Percentiles rank a stretch among this genome's conserved stretches.
These are phyloP conservation scores for Ptilonorhynchus violaceus DNA, from an alignment of 2,113 vertebrate species.

Conservation along the genomic window DNA sequence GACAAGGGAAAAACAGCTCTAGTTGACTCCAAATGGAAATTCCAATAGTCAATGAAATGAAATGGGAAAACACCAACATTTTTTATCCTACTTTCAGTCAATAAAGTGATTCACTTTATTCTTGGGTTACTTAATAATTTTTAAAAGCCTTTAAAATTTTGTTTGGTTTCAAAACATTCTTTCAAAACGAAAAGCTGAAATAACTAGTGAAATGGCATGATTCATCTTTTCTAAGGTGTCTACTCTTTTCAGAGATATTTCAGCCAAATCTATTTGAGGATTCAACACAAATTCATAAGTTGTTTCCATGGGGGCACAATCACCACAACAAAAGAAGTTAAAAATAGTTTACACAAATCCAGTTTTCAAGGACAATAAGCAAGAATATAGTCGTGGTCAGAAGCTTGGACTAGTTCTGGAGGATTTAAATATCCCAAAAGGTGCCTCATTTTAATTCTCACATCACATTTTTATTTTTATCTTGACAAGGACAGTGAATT, in stretches of 20 bases:
- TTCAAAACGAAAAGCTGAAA: neutral
- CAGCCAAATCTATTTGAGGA: neutral
- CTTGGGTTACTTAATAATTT: neutral
- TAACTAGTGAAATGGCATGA: neutral
- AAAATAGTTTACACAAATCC: constrained; percentile 7
- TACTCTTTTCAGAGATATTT: neutral
- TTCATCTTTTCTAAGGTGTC: neutral
- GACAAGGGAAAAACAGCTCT: neutral
- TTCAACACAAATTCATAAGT: neutral
- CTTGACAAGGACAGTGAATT: neutral
- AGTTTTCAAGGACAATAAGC: constrained; percentile 42
- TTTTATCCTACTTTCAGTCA: neutral
- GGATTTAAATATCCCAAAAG: constrained; percentile 17
- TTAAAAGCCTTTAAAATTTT: neutral
- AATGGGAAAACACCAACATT: neutral
- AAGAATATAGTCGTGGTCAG: constrained; percentile 52
- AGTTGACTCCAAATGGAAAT: neutral
- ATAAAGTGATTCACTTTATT: neutral
- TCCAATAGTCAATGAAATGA: neutral
- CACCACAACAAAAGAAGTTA: neutral
- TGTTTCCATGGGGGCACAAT: neutral
- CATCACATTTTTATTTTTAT: neutral
- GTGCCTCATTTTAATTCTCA: neutral
- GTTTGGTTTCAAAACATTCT: neutral
- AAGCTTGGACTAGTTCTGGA: constrained; percentile 42